Conservation (phyloP, 2,888 invertebrate genomes). For the Colostygia pectinataria region DNA sequence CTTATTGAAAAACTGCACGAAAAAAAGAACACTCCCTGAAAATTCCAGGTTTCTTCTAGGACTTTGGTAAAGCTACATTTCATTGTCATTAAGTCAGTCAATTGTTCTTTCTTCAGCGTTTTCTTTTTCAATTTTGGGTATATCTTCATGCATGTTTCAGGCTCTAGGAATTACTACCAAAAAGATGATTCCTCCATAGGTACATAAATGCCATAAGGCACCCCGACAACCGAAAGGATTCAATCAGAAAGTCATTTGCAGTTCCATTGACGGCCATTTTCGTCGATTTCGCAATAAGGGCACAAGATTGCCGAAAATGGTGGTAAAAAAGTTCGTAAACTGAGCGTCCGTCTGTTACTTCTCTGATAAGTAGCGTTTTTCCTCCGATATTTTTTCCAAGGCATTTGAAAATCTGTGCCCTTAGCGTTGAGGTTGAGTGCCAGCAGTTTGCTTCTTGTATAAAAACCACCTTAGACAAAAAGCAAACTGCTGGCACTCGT, state of each 20-base stretch:
- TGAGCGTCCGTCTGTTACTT: constrained; percentile 25
- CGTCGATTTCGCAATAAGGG: constrained; percentile 30
- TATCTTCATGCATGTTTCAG: no score
- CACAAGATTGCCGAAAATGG: constrained; percentile 37
- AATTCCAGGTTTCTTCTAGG: no score
- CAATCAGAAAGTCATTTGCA: constrained; percentile 55
- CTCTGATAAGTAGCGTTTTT: constrained; percentile 16
- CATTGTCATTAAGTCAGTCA: no score
- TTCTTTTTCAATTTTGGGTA: no score
- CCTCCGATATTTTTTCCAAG: not conserved
- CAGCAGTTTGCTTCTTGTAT: no score
- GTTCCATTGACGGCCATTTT: constrained; percentile 31
- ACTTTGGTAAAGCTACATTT: no score
- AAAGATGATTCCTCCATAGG: constrained; percentile 40
- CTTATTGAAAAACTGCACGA: no score
- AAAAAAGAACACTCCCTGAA: no score
- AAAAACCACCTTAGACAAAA: no score
- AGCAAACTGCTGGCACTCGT: no score
- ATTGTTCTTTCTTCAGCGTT: no score
- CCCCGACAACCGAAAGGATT: constrained; percentile 36
- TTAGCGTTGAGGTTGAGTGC: not conserved
- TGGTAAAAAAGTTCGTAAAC: constrained; percentile 35
- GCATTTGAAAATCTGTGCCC: constrained; percentile 1
- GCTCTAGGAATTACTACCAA: no score
- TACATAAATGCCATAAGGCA: constrained; percentile 42